Base-by-base conservation (phyloP, 2,888 invertebrate species). In the Vandiemenella viatica region DNA sequence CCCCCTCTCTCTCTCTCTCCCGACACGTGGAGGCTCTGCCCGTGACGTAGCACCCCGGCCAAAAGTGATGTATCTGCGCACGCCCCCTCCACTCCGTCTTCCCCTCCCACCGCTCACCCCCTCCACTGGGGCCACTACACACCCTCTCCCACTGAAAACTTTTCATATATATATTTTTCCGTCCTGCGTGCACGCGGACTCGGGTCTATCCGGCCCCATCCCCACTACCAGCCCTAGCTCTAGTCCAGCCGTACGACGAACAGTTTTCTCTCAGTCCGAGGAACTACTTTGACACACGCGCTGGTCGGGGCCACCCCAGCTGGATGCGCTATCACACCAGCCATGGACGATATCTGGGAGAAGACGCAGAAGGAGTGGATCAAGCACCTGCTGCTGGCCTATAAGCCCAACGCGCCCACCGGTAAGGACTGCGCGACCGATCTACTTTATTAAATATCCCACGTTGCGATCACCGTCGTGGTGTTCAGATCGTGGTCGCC, bases 361-460 rank as follows among this genome's bases (percentile, higher is more conserved):
- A 67, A 68, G 59, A 56, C 61, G 42, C 62, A 63, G 56, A 69
- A 69, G 60, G 67, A 67, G 58, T 72, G 72, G 72, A 67, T 72
- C 58, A 72, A 70, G 58, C 67, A 69, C 62, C 65, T 70, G 42
- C 63, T 70, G 41, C 64, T 65, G 43, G 69, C 57, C 37, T 56
- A 59, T 45, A 59, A 69, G 57, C 46, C 46, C 21, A 18, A 15
- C 20, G 41, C 41, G 10, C 22, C 46, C 17, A 44, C 16, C 46
- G 46, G 40, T 38, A 18, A 38, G 46, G 10, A n/a, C 19, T 5
- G n/a, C n/a, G n/a, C n/a, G n/a, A n/a, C n/a, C n/a, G n/a, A n/a
- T n/a, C n/a, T n/a, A n/a, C n/a, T n/a, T n/a, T n/a, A n/a, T n/a
- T n/a, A n/a, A n/a, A n/a, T n/a, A 13, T 6, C 6, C 18, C 7